These are phyloP conservation scores for Philereme transversata DNA, from an alignment of 2,888 invertebrate genomes.

Conservation along the genomic window DNA sequence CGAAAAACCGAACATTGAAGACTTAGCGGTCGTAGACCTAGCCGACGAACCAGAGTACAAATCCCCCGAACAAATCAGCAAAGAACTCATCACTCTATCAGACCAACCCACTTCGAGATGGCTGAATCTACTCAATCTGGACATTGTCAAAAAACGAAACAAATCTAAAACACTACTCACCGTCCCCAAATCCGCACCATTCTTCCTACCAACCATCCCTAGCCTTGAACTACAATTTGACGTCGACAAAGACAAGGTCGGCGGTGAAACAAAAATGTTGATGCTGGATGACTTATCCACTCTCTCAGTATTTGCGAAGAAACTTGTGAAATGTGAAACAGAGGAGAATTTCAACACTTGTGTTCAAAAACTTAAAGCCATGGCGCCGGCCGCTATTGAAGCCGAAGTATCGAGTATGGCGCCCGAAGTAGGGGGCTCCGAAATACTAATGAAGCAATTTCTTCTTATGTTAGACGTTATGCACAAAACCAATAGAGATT, in stretches of 20 bases:
- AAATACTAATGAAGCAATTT: constrained; percentile 90
- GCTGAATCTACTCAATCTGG: constrained; percentile 94
- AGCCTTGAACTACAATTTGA: constrained; percentile 93
- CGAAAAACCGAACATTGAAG: constrained; percentile 74
- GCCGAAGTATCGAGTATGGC: constrained; percentile 92
- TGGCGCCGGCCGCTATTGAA: constrained; percentile 94
- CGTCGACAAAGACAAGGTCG: constrained; percentile 74
- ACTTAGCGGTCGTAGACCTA: constrained; percentile 66
- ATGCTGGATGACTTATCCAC: constrained; percentile 85
- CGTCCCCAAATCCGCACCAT: constrained; percentile 94
- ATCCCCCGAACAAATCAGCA: constrained; percentile 90
- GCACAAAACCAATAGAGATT: constrained; percentile 90
- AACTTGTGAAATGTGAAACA: constrained; percentile 78
- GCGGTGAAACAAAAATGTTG: constrained; percentile 78
- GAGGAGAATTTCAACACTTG: constrained; percentile 81
- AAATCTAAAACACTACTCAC: constrained; percentile 94
- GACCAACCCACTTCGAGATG: constrained; percentile 93
- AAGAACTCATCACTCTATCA: constrained; percentile 93
- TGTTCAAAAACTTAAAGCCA: constrained; percentile 85
- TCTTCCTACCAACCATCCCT: constrained; percentile 96
- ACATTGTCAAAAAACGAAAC: constrained; percentile 93
- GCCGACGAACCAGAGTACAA: constrained; percentile 85
- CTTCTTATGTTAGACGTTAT: constrained; percentile 88
- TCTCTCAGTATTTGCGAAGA: constrained; percentile 87
- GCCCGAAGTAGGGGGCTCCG: constrained; percentile 89